phyloP scores from a whole-genome alignment of 2,797 vertebrate species.

The Masticophis lateralis region DNA sequence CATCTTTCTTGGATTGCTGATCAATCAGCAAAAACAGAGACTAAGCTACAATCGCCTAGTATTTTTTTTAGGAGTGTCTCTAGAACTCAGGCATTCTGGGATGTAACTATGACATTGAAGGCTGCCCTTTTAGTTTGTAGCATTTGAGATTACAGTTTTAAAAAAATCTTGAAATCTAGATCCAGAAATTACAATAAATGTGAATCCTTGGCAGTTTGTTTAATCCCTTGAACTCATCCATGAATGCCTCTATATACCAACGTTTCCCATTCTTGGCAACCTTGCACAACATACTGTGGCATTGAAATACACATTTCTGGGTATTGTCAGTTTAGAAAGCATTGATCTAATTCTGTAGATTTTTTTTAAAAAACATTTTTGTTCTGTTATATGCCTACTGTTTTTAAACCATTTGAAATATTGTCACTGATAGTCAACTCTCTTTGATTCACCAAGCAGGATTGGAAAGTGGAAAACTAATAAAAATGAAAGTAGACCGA shows the following conservation, averaged over 20 bases:
- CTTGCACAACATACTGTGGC: not conserved
- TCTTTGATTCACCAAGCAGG: conserved; percentile 61
- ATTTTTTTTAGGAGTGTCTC: not conserved
- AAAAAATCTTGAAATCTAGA: not conserved
- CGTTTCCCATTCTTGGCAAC: not conserved
- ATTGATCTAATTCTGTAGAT: not conserved
- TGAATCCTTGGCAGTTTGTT: not conserved
- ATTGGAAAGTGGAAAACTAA: conserved; percentile 75
- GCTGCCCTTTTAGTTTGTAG: not conserved
- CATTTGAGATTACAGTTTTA: not conserved
- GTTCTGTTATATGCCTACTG: not conserved
- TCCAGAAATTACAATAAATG: not conserved
- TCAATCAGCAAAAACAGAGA: not conserved
- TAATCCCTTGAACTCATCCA: not conserved
- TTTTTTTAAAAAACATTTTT: not conserved
- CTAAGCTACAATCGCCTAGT: not conserved
- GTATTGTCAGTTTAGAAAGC: not conserved
- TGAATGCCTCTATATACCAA: not conserved
- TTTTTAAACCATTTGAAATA: not conserved
- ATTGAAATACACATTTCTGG: not conserved
- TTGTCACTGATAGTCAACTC: not conserved
- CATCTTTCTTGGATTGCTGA: not conserved
- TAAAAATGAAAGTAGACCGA: conserved; percentile 95
- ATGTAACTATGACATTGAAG: not conserved
- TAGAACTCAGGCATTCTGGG: not conserved